These are phyloP conservation scores for Sus scrofa DNA, from an alignment of 2,113 vertebrate genomes.

Conservation along the genomic window T2T-Sscrofa CM000813.6:120304501-120305000, in stretches of 20 bases:
- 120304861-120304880: not conserved
- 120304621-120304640: not conserved
- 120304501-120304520: not conserved
- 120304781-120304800: not conserved
- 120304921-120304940: conserved; percentile 18
- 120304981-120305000: not conserved
- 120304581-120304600: not conserved
- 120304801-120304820: not conserved
- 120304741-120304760: not conserved
- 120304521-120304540: not conserved
- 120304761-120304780: conserved; percentile 8
- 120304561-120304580: not conserved
- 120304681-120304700: not conserved
- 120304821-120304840: not conserved
- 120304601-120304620: not conserved
- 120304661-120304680: not conserved
- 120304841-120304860: not conserved
- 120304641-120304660: not conserved
- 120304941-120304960: conserved; percentile 11
- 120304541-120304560: not conserved
- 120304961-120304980: not conserved
- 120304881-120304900: not conserved
- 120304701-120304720: not conserved
- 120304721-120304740: not conserved
- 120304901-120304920: not conserved